These are phyloP conservation scores for Coryphaenoides rupestris DNA, from an alignment of 2,113 vertebrate species.

Conservation along the genomic window DNA sequence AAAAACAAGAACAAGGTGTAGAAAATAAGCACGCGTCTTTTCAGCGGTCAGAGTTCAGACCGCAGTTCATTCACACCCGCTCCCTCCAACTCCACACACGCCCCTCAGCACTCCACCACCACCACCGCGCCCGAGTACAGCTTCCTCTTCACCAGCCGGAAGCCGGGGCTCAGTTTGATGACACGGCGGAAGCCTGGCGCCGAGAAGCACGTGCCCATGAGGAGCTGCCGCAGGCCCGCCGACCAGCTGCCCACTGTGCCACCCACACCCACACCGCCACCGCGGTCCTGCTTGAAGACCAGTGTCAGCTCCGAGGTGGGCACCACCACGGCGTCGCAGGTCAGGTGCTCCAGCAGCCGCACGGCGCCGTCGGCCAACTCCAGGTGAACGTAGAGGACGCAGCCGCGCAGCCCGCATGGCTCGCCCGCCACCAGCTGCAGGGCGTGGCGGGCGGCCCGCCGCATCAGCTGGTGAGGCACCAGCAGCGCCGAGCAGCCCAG, in stretches of 20 bases:
- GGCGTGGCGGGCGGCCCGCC: slow-evolving; percentile 75
- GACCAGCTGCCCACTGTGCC: slow-evolving; percentile 28
- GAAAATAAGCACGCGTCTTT: too few species aligned
- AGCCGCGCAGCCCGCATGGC: slow-evolving; percentile 83
- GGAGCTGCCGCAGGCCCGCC: slow-evolving; percentile 80
- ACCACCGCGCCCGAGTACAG: slow-evolving; percentile 81
- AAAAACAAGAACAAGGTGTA: too few species aligned
- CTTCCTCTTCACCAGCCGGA: slow-evolving; percentile 82
- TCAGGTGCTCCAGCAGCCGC: slow-evolving; percentile 78
- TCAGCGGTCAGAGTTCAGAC: neutral
- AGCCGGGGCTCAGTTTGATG: slow-evolving; percentile 82
- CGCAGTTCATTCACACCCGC: neutral
- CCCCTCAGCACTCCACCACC: slow-evolving; percentile 77
- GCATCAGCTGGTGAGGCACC: slow-evolving; percentile 80
- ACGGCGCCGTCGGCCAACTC: slow-evolving; percentile 78
- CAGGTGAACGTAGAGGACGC: slow-evolving; percentile 76
- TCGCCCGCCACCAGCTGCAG: slow-evolving; percentile 77
- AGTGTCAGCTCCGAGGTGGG: slow-evolving; percentile 87
- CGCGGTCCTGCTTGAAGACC: slow-evolving; percentile 81
- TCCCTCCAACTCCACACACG: slow-evolving; percentile 1
- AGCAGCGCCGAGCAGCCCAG: slow-evolving; percentile 82
- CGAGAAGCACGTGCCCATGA: slow-evolving; percentile 78
- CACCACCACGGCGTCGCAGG: slow-evolving; percentile 77
- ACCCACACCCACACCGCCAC: slow-evolving; percentile 29
- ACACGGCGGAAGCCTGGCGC: slow-evolving; percentile 66